phyloP scores from a whole-genome alignment of 2,113 vertebrate species.

The Mungos mungo region DNA sequence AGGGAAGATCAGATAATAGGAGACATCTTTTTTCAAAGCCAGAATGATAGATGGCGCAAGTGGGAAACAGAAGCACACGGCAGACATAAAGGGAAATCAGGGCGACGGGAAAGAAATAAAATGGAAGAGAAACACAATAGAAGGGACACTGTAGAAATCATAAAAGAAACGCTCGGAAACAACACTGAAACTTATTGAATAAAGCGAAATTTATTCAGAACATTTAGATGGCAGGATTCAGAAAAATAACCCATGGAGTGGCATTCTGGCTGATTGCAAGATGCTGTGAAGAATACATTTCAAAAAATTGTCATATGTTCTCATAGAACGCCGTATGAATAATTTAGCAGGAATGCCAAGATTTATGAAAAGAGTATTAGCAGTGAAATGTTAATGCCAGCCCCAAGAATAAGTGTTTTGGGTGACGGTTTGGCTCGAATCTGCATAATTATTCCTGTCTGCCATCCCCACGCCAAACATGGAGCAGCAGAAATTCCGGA shows the following conservation, averaged over 20 bases:
- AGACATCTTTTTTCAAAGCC: conserved; percentile 81
- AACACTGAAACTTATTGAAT: conserved; percentile 85
- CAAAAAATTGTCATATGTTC: conserved; percentile 81
- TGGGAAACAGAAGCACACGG: conserved; percentile 63
- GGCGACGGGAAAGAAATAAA: conserved; percentile 78
- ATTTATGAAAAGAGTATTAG: conserved; percentile 83
- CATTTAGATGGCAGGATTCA: conserved; percentile 83
- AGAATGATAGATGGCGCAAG: conserved; percentile 82
- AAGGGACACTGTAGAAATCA: conserved; percentile 80
- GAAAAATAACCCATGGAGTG: conserved; percentile 81
- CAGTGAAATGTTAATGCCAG: conserved; percentile 79
- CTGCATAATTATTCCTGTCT: conserved; percentile 59
- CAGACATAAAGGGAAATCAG: conserved; percentile 81
- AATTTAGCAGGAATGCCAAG: conserved; percentile 84
- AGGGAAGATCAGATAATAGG: conserved; percentile 85
- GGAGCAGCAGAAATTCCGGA: not conserved
- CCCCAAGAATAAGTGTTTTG: conserved; percentile 64
- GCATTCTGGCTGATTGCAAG: conserved; percentile 80
- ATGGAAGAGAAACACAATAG: conserved; percentile 81
- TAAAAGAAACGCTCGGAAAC: conserved; percentile 81
- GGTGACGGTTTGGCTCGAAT: conserved; percentile 51
- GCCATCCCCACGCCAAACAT: not conserved
- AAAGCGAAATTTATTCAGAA: conserved; percentile 86
- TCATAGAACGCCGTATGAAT: conserved; percentile 82
- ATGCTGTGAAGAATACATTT: conserved; percentile 77